Percentiles rank a stretch among this genome's conserved stretches.
These are phyloP conservation scores for Chesias legatella DNA, from an alignment of 2,888 invertebrate genomes.

Conservation along the genomic window DNA sequence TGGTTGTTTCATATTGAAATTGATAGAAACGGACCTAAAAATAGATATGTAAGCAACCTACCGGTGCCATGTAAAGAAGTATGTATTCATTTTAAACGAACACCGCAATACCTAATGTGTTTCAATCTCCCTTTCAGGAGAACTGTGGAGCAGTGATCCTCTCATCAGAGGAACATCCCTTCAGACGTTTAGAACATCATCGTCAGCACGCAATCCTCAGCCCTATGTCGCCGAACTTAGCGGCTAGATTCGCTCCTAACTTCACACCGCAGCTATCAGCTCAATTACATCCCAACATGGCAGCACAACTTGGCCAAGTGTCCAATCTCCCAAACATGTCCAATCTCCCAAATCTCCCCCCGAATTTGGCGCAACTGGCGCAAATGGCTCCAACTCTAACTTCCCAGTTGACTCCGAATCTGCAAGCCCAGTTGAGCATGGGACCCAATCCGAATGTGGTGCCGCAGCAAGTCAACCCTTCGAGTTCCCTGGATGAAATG, in stretches of 20 bases:
- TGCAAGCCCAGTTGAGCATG: constrained; percentile 67
- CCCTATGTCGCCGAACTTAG: constrained; percentile 80
- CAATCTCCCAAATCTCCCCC: constrained; percentile 54
- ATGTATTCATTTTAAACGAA: too few relatives aligned
- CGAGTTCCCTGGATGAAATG: constrained; percentile 93
- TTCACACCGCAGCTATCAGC: constrained; percentile 74
- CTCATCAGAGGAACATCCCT: constrained; percentile 87
- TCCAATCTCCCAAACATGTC: constrained; percentile 46
- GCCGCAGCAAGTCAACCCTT: constrained; percentile 69
- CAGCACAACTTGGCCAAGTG: constrained; percentile 72
- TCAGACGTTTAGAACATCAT: constrained; percentile 90
- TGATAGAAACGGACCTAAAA: too few relatives aligned
- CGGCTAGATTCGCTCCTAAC: constrained; percentile 79
- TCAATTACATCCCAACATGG: constrained; percentile 73
- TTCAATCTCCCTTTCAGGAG: constrained; percentile 74
- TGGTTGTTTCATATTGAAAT: too few relatives aligned
- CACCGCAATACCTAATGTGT: too few relatives aligned
- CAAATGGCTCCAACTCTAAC: constrained; percentile 71
- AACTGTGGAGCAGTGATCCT: constrained; percentile 90
- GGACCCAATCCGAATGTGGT: constrained; percentile 59
- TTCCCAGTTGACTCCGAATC: constrained; percentile 65
- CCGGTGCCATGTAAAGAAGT: too few relatives aligned
- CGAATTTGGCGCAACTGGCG: constrained; percentile 69
- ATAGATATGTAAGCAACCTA: too few relatives aligned
- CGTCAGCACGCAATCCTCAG: constrained; percentile 89